Evolutionary conservation across 2,888 invertebrate species (phyloP).

Genomic region (Lucinisca nassula): DNA sequence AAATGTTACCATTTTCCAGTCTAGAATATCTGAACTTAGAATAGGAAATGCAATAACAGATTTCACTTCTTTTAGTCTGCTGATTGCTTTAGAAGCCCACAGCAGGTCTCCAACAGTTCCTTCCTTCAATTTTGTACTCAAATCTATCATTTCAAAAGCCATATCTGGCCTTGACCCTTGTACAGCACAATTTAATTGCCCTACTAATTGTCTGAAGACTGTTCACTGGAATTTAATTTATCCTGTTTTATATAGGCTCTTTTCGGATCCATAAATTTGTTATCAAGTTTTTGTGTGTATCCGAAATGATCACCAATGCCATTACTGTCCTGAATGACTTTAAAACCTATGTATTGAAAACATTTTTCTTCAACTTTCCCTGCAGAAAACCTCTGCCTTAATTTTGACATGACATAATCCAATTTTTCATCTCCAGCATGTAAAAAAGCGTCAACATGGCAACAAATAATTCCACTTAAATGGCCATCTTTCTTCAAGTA

Average conservation of each 20-base stretch:
- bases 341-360: background rate
- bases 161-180: no score
- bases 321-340: background rate
- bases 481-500: slow-evolving; percentile 28
- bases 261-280: background rate
- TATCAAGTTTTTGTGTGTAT: slow-evolving; percentile 1
- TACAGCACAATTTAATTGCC: no score
- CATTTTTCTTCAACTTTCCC: slow-evolving; percentile 18
- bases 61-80: slow-evolving; percentile 44
- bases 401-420: background rate
- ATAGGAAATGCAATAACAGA: slow-evolving; percentile 41
- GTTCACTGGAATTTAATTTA: background rate
- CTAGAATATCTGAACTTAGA: background rate
- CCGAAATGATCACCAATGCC: background rate
- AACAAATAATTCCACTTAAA: slow-evolving; percentile 18
- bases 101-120: slow-evolving; percentile 40
- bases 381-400: slow-evolving; percentile 32
- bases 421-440: slow-evolving; percentile 27
- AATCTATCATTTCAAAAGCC: slow-evolving; percentile 55
- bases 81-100: slow-evolving; percentile 28
- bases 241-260: background rate
- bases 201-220: no score
- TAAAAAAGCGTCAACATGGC: slow-evolving; percentile 56
- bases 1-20: slow-evolving; percentile 7
- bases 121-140: slow-evolving; percentile 56